Evolutionary conservation across 1,140 invertebrate species (phyloP), one percentile per base, ranked within the genome.

Genomic region (Drosophila athabasca): DNA sequence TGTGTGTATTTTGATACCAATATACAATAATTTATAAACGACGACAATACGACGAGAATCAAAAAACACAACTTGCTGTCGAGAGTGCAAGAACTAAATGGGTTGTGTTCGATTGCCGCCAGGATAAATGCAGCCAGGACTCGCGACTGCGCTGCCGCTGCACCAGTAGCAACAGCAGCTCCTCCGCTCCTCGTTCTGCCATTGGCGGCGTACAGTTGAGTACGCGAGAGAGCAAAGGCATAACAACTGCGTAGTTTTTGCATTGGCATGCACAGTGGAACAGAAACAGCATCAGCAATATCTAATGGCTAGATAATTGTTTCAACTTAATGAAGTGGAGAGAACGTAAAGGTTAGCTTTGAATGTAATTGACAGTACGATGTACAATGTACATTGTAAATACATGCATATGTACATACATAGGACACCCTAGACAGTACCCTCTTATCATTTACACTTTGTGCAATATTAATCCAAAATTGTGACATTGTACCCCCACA

Each of bases 51-150:
- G 82, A 79, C 82, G 82, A 87, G 77, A 87, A 89, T 88, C 88
- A 88, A 90, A 90, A 91, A 91, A 91, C 87, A 90, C 90, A 91
- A 91, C 90, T 91, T 91, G 90, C 90, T 80, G 82, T 79, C 81
- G 80, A 91, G 90, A 91, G 90, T 91, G 90, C 90, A 91, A 91
- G 90, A 91, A 91, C 90, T 91, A 91, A 91, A 91, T 91, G 90
- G 78, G 76, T 72, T 79, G 77, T 79, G 70, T 72, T 79, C 79
- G 79, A 85, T 68, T 83, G 83, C 83, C 75, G 83, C 79, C 75
- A 87, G 83, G 79, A 89, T 75, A 89, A 79, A 83, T 88, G 85
- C 85, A 89, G 80, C 76, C 79, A 88, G 83, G 83, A 87, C 79
- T 49, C 52, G 62, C 62, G 51, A 39, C 62, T 50, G 65, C 66